Base-by-base conservation (phyloP, 2,888 invertebrate species). In the Apotomis capreana region DNA sequence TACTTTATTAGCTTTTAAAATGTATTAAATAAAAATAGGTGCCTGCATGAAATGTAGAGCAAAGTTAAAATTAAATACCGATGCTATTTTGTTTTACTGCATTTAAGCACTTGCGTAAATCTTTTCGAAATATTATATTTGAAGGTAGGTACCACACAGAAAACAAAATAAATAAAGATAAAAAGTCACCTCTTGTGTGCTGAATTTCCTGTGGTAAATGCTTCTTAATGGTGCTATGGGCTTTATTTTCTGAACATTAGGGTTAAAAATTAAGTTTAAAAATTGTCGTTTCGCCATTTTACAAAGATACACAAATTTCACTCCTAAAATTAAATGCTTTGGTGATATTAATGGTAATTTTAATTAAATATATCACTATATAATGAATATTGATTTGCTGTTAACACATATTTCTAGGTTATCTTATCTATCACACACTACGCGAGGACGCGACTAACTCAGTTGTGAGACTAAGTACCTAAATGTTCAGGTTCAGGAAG, bases 221-320 rank as follows among this genome's bases (percentile, higher is more conserved):
- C 74, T 79, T 51, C 76, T 68, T 10, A 79, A 77, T 55, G 75
- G 70, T 40, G 70, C 73, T 69, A 70, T 74, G 36, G 76, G 74
- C 63, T 74, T 75, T 73, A 75, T 44, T 40, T 8, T 36, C 12
- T 40, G 44, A 37, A 62, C 15, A 13, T 81, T 85, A 77, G 76
- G 77, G 76, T 76, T 80, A 13, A 86, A 78, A 76, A 84, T 79
- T 52, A 81, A 70, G 40, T 78, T 80, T 61, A 81, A 78, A 51
- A 86, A 69, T 55, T 84, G 67, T 72, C 83, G 80, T 77, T 79
- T 86, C 12, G 82, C 83, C 90, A 90, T 89, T 26, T 58, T 78
- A 69, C 67, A 9, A 49, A 40, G 46, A n/a, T 51, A 8, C 5
- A 26, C 8, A 15, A 40, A 26, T 46, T 36, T 46, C 5, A 40